A percentile compares a stretch with the other conserved stretches of the same genome.
These are phyloP conservation scores for Lutjanus argentimaculatus DNA, from an alignment of 2,797 vertebrate genomes.

Conservation along the genomic window DNA sequence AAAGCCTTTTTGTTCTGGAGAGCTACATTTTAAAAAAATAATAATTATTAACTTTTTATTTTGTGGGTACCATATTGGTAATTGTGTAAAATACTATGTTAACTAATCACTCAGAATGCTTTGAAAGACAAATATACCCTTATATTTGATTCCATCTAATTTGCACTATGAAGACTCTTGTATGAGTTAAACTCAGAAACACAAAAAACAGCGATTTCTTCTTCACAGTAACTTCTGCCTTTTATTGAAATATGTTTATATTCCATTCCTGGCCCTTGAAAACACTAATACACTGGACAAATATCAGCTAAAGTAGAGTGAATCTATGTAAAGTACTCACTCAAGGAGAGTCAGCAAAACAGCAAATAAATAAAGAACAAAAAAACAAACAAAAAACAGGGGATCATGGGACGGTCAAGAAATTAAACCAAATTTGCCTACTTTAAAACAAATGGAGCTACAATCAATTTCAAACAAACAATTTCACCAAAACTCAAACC, in stretches of 20 bases:
- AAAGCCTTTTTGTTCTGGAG: slow-evolving; percentile 47
- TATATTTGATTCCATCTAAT: background rate
- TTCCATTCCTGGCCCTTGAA: background rate
- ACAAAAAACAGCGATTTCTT: background rate
- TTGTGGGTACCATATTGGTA: slow-evolving; percentile 34
- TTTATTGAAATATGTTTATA: background rate
- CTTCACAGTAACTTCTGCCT: background rate
- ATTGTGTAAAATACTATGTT: slow-evolving; percentile 25
- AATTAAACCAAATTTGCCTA: too few species aligned
- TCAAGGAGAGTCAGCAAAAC: too few species aligned
- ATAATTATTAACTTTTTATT: slow-evolving; percentile 30
- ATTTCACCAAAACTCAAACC: too few species aligned
- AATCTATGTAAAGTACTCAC: slow-evolving; percentile 12
- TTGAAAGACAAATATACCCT: background rate
- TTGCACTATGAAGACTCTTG: background rate
- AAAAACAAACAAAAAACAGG: too few species aligned
- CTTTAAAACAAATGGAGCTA: too few species aligned
- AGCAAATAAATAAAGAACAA: too few species aligned
- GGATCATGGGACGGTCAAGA: too few species aligned
- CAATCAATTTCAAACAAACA: too few species aligned
- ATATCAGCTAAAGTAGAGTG: background rate
- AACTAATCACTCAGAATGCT: slow-evolving; percentile 29
- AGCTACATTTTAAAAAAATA: slow-evolving; percentile 27
- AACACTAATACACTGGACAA: background rate
- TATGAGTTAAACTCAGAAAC: background rate